A percentile compares a stretch with the other conserved stretches of the same genome.
These are phyloP conservation scores for Sylvicapra grimmia DNA, from an alignment of 2,113 vertebrate species.

Conservation along the genomic window DNA sequence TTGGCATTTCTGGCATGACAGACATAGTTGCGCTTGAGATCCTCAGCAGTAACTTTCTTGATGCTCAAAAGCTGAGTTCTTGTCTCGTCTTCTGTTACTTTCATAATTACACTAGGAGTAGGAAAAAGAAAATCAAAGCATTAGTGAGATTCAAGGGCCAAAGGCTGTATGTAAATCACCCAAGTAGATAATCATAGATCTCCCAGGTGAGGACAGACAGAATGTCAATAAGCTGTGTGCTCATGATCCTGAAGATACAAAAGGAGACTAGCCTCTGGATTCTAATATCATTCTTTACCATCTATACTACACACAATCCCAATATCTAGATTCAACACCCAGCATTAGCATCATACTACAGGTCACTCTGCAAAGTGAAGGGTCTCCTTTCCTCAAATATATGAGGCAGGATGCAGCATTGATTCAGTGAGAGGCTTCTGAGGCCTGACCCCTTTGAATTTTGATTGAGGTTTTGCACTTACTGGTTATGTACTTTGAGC, in stretches of 20 bases:
- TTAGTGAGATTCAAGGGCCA: background rate
- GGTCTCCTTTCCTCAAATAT: background rate
- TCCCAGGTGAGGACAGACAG: background rate
- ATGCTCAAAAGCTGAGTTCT: constrained; percentile 73
- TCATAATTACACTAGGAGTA: constrained; percentile 57
- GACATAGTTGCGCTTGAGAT: constrained; percentile 83
- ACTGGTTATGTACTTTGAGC: background rate
- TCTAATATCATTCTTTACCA: background rate
- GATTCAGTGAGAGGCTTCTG: background rate
- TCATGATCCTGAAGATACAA: background rate
- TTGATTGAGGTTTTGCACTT: background rate
- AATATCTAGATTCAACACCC: background rate
- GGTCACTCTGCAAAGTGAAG: background rate
- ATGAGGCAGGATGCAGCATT: background rate
- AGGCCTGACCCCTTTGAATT: background rate
- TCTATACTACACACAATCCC: background rate
- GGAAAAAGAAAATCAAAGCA: constrained; percentile 43
- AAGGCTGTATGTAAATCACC: background rate
- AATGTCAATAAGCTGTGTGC: background rate
- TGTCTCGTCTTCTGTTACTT: constrained; percentile 71
- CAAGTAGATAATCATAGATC: background rate
- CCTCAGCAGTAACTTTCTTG: constrained; percentile 78
- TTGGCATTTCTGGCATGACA: constrained; percentile 81
- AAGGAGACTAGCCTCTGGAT: background rate
- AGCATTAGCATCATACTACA: background rate